phyloP scores from a whole-genome alignment of 2,888 invertebrate species.

The Punctoribates punctum region DNA sequence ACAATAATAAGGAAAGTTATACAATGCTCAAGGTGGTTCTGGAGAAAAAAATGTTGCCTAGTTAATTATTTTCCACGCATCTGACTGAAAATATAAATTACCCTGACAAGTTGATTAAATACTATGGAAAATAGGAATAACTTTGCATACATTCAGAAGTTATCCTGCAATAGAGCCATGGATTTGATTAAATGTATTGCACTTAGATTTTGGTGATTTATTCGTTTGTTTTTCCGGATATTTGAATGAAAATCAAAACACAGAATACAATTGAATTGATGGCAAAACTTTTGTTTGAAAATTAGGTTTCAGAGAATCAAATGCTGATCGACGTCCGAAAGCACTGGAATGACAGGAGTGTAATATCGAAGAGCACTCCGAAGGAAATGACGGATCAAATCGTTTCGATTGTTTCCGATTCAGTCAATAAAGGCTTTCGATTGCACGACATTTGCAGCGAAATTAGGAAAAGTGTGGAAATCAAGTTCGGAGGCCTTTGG shows the following conservation, averaged over 20 bases:
- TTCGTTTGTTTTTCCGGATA: background rate
- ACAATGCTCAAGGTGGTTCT: too few species aligned
- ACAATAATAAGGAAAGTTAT: too few species aligned
- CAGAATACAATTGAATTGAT: background rate
- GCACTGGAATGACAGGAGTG: background rate
- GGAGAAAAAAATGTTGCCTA: too few species aligned
- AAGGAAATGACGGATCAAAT: background rate
- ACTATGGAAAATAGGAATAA: too few species aligned
- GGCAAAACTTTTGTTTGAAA: background rate
- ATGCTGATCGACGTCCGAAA: conserved; percentile 19
- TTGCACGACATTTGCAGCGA: background rate
- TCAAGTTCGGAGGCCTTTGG: background rate
- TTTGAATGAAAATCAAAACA: background rate
- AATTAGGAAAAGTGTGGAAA: background rate
- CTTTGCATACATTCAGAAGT: too few species aligned
- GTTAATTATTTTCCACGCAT: too few species aligned
- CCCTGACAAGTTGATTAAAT: too few species aligned
- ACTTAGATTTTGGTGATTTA: too few species aligned
- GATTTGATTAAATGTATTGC: too few species aligned
- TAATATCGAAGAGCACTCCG: background rate
- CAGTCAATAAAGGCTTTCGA: background rate
- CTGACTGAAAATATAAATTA: too few species aligned
- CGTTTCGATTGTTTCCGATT: too few species aligned
- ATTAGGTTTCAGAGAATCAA: conserved; percentile 13
- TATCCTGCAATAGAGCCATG: too few species aligned